Percentiles rank a stretch among this genome's conserved stretches.
Conservation (phyloP, 2,888 invertebrate species). For the Polyommatus iphigenia region DNA sequence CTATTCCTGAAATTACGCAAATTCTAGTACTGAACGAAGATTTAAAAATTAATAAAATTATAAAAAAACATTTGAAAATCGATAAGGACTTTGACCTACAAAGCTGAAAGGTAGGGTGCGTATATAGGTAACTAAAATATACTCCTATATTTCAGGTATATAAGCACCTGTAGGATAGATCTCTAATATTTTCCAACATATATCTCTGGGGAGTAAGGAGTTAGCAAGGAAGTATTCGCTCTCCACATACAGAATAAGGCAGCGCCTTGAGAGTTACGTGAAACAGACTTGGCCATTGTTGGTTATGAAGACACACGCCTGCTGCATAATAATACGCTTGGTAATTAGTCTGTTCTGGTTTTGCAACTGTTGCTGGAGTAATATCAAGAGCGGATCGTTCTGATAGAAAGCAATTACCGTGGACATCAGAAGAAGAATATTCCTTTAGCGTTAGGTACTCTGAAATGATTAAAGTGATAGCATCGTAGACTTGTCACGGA, state of each 20-base stretch:
- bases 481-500: too few species aligned
- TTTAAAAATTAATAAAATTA: not conserved
- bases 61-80: not conserved
- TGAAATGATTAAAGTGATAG: too few species aligned
- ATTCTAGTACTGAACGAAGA: not conserved
- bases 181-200: not conserved
- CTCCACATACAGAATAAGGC: constrained; percentile 2
- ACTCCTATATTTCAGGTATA: too few species aligned
- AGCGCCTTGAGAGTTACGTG: constrained; percentile 27
- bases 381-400: not conserved
- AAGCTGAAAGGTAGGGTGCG: too few species aligned
- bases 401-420: not conserved
- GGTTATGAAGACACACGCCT: constrained; percentile 17
- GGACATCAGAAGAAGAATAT: not conserved
- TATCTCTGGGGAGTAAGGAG: not conserved
- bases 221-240: not conserved
- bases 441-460: too few species aligned
- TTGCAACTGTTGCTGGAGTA: not conserved
- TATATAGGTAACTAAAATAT: too few species aligned
- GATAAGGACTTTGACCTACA: not conserved
- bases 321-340: not conserved
- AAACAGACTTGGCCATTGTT: constrained; percentile 23
- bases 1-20: too few species aligned
- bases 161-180: too few species aligned
- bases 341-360: not conserved